Percentiles rank a stretch among this genome's conserved stretches.
phyloP scores from a whole-genome alignment of 2,113 vertebrate genomes.

The Thamnophis sirtalis region DNA sequence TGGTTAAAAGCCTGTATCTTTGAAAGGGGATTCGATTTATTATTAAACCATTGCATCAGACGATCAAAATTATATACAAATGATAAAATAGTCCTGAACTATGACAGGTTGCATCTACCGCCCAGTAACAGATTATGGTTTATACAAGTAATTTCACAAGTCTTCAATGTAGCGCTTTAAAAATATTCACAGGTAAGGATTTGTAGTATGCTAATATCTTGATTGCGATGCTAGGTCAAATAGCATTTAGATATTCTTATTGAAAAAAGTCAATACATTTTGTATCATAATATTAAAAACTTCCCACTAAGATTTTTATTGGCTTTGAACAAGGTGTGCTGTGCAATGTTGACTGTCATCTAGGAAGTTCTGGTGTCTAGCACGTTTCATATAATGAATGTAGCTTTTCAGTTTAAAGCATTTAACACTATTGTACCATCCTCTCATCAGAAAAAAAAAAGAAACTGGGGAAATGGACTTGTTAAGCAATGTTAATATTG shows the following conservation, averaged over 20 bases:
- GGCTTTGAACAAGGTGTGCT: conserved; percentile 30
- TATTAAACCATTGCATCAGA: conserved; percentile 1
- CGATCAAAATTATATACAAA: not conserved
- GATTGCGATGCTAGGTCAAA: conserved; percentile 37
- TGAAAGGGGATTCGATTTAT: conserved; percentile 37
- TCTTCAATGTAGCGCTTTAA: conserved; percentile 31
- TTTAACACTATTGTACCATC: conserved; percentile 42
- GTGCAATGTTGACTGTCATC: conserved; percentile 39
- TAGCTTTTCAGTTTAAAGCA: conserved; percentile 53
- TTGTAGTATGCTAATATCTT: conserved; percentile 26
- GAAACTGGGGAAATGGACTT: conserved; percentile 39
- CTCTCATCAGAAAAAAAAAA: conserved; percentile 32
- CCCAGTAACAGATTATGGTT: conserved; percentile 30
- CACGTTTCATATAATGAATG: conserved; percentile 60
- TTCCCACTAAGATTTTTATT: not conserved
- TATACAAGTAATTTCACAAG: conserved; percentile 36
- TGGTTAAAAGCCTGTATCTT: conserved; percentile 32
- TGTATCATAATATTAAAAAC: conserved; percentile 31
- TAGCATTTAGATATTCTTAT: conserved; percentile 33
- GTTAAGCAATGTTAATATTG: conserved; percentile 43
- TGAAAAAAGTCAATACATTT: conserved; percentile 36
- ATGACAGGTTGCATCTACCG: not conserved
- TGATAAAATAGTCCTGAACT: not conserved
- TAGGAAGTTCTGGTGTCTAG: conserved; percentile 45
- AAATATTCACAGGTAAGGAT: not conserved